Evolutionary conservation across 2,888 invertebrate genomes (phyloP).

Genomic region (Luffia ferchaultella): DNA sequence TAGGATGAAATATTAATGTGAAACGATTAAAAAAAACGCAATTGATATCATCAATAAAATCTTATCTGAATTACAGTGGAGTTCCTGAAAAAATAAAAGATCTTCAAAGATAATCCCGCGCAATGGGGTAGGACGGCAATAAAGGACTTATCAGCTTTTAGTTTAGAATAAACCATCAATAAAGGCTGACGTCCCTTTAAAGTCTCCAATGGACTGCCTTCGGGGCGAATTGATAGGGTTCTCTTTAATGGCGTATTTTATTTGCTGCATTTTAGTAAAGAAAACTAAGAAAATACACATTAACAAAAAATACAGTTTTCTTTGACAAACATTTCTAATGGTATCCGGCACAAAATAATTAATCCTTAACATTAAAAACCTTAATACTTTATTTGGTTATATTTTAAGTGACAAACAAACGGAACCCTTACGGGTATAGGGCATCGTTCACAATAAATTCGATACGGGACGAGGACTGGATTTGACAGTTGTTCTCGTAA

Average conservation of each 20-base stretch:
- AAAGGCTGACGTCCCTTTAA: constrained; percentile 10
- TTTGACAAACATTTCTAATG: background rate
- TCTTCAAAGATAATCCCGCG: background rate
- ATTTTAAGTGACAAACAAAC: background rate
- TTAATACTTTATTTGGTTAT: background rate
- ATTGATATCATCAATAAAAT: too few species aligned
- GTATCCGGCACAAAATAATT: background rate
- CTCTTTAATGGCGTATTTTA: background rate
- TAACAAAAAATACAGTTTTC: background rate
- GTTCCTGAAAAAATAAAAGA: background rate
- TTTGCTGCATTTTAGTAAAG: background rate
- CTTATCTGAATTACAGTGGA: background rate
- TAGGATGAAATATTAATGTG: too few species aligned
- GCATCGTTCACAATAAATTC: background rate
- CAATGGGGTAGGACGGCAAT: constrained; percentile 7
- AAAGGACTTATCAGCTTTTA: constrained; percentile 24
- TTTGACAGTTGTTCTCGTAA: background rate
- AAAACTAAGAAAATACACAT: background rate
- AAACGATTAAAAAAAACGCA: background rate
- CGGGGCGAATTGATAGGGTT: background rate
- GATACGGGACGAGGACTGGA: background rate
- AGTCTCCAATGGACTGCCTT: background rate
- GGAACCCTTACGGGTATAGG: background rate
- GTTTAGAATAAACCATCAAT: constrained; percentile 30
- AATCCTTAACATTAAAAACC: background rate